A percentile compares a stretch with the other conserved stretches of the same genome.
phyloP scores from a whole-genome alignment of 2,888 invertebrate genomes.

The Phymatocera aterrima region DNA sequence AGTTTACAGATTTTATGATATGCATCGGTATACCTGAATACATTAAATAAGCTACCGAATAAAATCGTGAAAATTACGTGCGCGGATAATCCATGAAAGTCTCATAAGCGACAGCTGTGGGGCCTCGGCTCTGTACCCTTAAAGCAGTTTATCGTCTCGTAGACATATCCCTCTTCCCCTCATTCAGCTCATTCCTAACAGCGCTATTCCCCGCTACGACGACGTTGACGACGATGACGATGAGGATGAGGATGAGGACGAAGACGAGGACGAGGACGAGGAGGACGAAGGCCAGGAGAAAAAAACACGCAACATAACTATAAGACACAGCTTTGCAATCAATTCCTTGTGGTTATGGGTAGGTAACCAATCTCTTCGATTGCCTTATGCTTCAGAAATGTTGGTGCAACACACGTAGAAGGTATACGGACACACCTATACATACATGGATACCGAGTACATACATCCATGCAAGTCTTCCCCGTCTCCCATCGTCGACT shows the following conservation, averaged over 20 bases:
- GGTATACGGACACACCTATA: not conserved
- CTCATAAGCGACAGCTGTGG: not conserved
- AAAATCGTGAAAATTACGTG: constrained; percentile 19
- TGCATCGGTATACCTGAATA: not conserved
- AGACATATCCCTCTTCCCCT: not conserved
- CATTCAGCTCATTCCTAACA: not conserved
- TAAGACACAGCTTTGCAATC: constrained; percentile 33
- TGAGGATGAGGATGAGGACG: not conserved
- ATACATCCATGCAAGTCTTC: not conserved
- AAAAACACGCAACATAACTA: constrained; percentile 1
- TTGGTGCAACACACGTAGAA: not conserved
- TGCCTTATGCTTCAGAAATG: not conserved
- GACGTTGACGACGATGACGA: no score
- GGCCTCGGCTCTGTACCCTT: not conserved
- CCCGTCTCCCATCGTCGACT: not conserved
- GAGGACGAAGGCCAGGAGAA: not conserved
- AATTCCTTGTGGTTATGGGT: constrained; percentile 27
- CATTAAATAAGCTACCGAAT: not conserved
- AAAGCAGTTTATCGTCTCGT: constrained; percentile 7
- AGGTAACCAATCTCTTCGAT: constrained; percentile 26
- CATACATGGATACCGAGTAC: not conserved
- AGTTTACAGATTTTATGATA: not conserved
- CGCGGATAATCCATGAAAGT: constrained; percentile 10
- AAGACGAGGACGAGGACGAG: not conserved
- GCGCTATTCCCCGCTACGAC: not conserved